phyloP scores from a whole-genome alignment of 2,888 invertebrate genomes.

The Galerucella calmariensis region DNA sequence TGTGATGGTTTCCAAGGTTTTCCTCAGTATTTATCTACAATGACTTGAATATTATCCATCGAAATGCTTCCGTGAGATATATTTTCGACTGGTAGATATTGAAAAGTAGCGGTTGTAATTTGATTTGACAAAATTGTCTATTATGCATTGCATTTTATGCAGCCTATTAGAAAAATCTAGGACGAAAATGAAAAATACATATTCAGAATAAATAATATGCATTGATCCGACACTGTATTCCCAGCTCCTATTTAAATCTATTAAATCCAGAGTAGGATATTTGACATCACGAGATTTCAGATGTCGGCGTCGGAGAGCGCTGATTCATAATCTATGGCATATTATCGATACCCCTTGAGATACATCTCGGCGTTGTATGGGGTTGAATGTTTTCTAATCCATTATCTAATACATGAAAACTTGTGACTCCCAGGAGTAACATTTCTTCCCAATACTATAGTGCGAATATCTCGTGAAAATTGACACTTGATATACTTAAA shows the following conservation, averaged over 20 bases:
- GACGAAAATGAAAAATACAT: not conserved
- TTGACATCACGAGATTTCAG: constrained; percentile 33
- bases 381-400: constrained; percentile 28
- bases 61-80: too few relatives aligned
- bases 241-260: constrained; percentile 35
- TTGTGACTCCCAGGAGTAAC: constrained; percentile 8
- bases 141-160: too few relatives aligned
- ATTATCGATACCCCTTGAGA: constrained; percentile 24
- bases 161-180: not conserved
- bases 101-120: too few relatives aligned
- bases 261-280: constrained; percentile 34
- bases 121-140: too few relatives aligned
- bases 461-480: not conserved
- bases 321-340: constrained; percentile 26
- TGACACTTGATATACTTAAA: too few relatives aligned
- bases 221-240: not conserved
- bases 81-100: too few relatives aligned
- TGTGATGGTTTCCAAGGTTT: too few relatives aligned
- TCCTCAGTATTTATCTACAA: too few relatives aligned
- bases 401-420: constrained; percentile 11
- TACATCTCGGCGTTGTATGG: constrained; percentile 21
- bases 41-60: too few relatives aligned
- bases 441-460: not conserved
- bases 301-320: constrained; percentile 10
- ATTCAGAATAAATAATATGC: not conserved